Conservation (phyloP, 2,113 vertebrate species). For the Xerus inauris region DNA sequence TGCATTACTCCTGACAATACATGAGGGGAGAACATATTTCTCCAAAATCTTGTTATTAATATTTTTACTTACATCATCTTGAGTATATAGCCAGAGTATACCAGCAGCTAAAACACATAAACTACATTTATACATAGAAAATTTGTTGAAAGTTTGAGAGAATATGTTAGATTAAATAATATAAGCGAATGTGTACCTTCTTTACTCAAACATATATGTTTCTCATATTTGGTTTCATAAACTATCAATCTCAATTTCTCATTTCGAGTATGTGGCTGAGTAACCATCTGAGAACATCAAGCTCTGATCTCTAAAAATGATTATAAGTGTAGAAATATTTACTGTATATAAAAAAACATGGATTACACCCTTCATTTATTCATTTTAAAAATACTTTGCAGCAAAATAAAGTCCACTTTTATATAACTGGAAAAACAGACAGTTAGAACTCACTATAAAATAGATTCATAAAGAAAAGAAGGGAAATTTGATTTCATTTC, state of each 20-base stretch:
- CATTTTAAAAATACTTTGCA: neutral
- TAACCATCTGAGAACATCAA: neutral
- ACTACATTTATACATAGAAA: neutral
- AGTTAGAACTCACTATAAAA: neutral
- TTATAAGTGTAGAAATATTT: neutral
- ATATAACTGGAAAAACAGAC: neutral
- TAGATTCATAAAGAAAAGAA: neutral
- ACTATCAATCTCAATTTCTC: neutral
- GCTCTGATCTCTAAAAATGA: constrained; percentile 8
- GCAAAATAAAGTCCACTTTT: neutral
- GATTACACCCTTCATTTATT: neutral
- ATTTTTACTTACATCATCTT: constrained; percentile 12
- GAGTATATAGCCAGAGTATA: neutral
- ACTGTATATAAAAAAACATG: neutral
- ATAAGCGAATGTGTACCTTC: neutral
- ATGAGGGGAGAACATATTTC: neutral
- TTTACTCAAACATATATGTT: neutral
- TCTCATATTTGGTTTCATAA: neutral
- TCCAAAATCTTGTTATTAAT: neutral
- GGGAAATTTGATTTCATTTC: neutral
- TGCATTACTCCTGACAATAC: neutral
- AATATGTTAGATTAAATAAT: neutral
- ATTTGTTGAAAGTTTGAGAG: neutral
- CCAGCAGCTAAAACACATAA: neutral
- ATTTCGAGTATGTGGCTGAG: neutral